Conservation (phyloP, 2,888 invertebrate species). For the Copidosoma aretas region DNA sequence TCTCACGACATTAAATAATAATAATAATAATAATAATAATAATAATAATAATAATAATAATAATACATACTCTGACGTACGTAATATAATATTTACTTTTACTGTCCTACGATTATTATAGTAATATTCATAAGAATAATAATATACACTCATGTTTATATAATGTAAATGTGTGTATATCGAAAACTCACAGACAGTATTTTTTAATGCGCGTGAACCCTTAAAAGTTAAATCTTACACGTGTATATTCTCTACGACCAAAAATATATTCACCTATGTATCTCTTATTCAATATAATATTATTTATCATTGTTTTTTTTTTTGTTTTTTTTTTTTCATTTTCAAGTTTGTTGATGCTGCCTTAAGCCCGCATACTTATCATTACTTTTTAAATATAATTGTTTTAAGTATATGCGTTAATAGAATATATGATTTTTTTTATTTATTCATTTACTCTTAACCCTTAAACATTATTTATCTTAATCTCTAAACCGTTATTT, state of each 20-base stretch:
- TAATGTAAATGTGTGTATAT: constrained; percentile 48
- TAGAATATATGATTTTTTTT: constrained; percentile 39
- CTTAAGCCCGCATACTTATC: constrained; percentile 37
- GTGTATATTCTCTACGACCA: constrained; percentile 47
- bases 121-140: background rate
- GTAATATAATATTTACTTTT: constrained; percentile 7
- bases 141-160: constrained; percentile 28
- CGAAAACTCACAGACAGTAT: constrained; percentile 55
- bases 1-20: no score
- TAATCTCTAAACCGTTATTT: constrained; percentile 31
- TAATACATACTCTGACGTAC: constrained; percentile 19
- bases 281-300: constrained; percentile 43
- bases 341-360: constrained; percentile 26
- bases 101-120: background rate
- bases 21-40: no score
- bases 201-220: constrained; percentile 50
- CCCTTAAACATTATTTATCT: constrained; percentile 28
- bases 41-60: no score
- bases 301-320: constrained; percentile 33
- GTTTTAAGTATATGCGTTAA: constrained; percentile 34
- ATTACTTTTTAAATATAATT: constrained; percentile 30
- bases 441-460: constrained; percentile 15
- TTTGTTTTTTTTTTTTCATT: constrained; percentile 11
- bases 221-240: constrained; percentile 36
- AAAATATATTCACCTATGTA: constrained; percentile 53